phyloP scores from a whole-genome alignment of 2,888 invertebrate genomes.

The Chesias legatella region DNA sequence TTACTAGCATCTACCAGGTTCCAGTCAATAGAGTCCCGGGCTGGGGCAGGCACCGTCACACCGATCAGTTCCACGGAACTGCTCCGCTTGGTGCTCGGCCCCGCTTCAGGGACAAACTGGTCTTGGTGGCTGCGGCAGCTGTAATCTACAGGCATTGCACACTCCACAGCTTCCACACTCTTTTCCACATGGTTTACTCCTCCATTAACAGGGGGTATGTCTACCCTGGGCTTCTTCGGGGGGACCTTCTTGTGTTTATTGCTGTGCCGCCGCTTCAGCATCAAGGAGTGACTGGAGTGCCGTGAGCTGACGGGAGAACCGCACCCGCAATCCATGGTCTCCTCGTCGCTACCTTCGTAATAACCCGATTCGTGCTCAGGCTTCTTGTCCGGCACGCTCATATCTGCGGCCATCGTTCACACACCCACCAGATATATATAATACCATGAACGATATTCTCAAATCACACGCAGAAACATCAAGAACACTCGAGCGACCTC shows the following conservation, averaged over 20 bases:
- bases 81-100: conserved; percentile 59
- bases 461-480: conserved; percentile 8
- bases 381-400: conserved; percentile 82
- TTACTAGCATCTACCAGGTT: conserved; percentile 77
- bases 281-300: conserved; percentile 68
- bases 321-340: conserved; percentile 78
- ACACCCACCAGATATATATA: conserved; percentile 59
- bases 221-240: conserved; percentile 55
- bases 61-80: conserved; percentile 72
- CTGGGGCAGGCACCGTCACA: conserved; percentile 64
- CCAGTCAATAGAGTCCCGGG: conserved; percentile 71
- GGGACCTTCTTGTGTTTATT: conserved; percentile 62
- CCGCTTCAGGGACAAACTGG: conserved; percentile 44
- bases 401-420: conserved; percentile 78
- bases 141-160: conserved; percentile 28
- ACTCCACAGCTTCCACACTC: conserved; percentile 68
- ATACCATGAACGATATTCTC: conserved; percentile 49
- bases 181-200: conserved; percentile 48
- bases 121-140: conserved; percentile 20
- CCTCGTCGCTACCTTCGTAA: conserved; percentile 87
- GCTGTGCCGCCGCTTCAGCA: conserved; percentile 63
- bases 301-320: conserved; percentile 69
- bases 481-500: conserved; percentile 16
- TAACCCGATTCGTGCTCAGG: conserved; percentile 91
- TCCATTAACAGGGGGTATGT: conserved; percentile 57